A percentile compares a stretch with the other conserved stretches of the same genome.
Evolutionary conservation across 2,888 invertebrate species (phyloP).

Genomic region (Ophonus ardosiacus): DNA sequence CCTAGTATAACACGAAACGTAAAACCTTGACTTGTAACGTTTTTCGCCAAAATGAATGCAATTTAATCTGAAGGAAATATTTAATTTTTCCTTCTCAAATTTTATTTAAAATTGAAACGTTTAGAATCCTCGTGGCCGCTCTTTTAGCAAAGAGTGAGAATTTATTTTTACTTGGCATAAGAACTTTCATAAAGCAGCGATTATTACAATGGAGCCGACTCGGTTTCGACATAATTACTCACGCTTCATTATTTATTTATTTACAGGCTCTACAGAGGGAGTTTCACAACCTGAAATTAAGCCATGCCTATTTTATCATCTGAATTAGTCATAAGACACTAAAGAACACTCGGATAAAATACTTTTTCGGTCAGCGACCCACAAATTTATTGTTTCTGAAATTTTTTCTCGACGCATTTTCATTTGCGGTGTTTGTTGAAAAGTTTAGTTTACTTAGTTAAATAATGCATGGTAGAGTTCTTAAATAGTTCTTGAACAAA

Average conservation of each 20-base stretch:
- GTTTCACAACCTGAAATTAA: slow-evolving; percentile 11
- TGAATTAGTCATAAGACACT: slow-evolving; percentile 31
- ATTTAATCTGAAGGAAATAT: slow-evolving; percentile 20
- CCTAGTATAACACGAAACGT: slow-evolving; percentile 20
- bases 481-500: too few relatives aligned
- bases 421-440: too few relatives aligned
- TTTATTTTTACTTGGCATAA: slow-evolving; percentile 30
- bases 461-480: too few relatives aligned
- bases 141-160: not conserved
- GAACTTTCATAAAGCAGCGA: slow-evolving; percentile 12
- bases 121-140: too few relatives aligned
- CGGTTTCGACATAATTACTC: slow-evolving; percentile 25
- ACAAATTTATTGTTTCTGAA: not conserved
- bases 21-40: slow-evolving; percentile 12
- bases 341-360: not conserved
- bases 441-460: too few relatives aligned
- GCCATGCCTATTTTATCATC: slow-evolving; percentile 28
- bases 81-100: not conserved
- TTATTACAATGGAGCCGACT: slow-evolving; percentile 9
- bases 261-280: slow-evolving; percentile 21
- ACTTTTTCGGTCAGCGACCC: slow-evolving; percentile 31
- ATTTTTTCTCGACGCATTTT: too few relatives aligned
- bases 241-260: slow-evolving; percentile 15
- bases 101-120: slow-evolving; percentile 34
- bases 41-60: slow-evolving; percentile 1